Base-by-base conservation (phyloP, 2,113 vertebrate species). In the Prunella fulvescens region DNA sequence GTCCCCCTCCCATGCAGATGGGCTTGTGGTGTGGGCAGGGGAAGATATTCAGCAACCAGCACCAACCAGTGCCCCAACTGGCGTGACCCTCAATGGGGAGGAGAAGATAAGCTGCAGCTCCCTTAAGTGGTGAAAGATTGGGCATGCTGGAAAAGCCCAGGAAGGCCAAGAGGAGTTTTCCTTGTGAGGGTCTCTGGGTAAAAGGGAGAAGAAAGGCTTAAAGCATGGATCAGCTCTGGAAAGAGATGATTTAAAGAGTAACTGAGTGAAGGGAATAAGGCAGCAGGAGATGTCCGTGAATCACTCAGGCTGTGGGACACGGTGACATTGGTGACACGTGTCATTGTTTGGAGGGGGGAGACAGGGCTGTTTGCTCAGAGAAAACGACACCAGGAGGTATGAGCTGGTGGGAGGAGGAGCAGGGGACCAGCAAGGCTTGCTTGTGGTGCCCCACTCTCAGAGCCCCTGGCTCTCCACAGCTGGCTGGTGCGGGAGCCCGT, bases 401-500 rank as follows among this genome's bases (percentile, higher is more conserved):
- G 29, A 37, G 73, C 33, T 90, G 60, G n/a, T 70, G 50, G 64
- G 6, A 77, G 65, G 31, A 65, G 20, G 45, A 81, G 15, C 26
- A 51, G 50, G 44, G 48, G 12, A 16, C 5, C 0, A 0, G 15
- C 74, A 61, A 33, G n/a, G 14, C 7, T 33, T 62, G 42, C 54
- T 54, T 1, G 0, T 74, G 42, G 39, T 50, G n/a, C 84, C 31
- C 29, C 54, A 10, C 0, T 2, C 47, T 88, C 62, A 92, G 53
- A 72, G 48, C 5, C 54, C 15, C n/a, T 62, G 4, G 20, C 24
- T 92, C 60, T 67, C 40, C 77, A 23, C 74, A 98, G 98, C 97
- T 81, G 4, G 73, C 48, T 58, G 90, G 14, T 98, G 96, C 78
- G 60, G 14, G 95, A 91, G 20, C 91, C 90, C 1, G 5, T 98